phyloP scores from a whole-genome alignment of 37 sponge, comb jelly and placozoan genomes.

The Halichondria panicea region DNA sequence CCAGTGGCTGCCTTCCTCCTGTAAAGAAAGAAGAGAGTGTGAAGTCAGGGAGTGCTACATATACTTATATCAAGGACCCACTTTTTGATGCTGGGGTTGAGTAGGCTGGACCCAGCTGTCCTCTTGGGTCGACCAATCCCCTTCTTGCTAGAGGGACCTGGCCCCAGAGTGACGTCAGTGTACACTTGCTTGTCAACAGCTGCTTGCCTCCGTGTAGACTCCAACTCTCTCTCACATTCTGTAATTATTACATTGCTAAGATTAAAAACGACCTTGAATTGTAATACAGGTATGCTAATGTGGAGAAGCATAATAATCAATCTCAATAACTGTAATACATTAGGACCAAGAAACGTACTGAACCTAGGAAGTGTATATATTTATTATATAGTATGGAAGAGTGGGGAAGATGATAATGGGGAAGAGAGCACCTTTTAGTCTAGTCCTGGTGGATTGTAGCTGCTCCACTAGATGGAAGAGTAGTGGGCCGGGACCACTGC shows the following conservation, averaged over 20 bases:
- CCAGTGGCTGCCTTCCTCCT: conserved; percentile 64
- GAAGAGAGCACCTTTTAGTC: conserved; percentile 31
- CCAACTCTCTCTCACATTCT: neutral
- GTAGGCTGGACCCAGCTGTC: conserved; percentile 48
- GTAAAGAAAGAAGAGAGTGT: neutral
- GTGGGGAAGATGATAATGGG: neutral
- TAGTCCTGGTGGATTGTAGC: neutral
- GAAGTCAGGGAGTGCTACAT: neutral
- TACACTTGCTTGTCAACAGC: neutral
- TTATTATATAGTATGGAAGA: no score
- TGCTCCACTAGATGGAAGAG: conserved; percentile 30
- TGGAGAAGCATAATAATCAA: no score
- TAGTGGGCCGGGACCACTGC: no score
- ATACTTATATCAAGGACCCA: neutral
- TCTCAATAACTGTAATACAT: no score
- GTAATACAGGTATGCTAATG: no score
- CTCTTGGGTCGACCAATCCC: conserved; percentile 19
- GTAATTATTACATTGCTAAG: neutral
- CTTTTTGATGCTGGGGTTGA: conserved; percentile 64
- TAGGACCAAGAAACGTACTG: no score
- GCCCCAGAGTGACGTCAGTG: neutral
- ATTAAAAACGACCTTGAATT: neutral
- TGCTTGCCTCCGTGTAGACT: neutral
- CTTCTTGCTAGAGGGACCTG: neutral
- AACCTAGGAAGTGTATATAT: no score